Evolutionary conservation across 2,113 vertebrate species (phyloP), one percentile per base, ranked within the genome.

Genomic region (Lophura nycthemera): DNA sequence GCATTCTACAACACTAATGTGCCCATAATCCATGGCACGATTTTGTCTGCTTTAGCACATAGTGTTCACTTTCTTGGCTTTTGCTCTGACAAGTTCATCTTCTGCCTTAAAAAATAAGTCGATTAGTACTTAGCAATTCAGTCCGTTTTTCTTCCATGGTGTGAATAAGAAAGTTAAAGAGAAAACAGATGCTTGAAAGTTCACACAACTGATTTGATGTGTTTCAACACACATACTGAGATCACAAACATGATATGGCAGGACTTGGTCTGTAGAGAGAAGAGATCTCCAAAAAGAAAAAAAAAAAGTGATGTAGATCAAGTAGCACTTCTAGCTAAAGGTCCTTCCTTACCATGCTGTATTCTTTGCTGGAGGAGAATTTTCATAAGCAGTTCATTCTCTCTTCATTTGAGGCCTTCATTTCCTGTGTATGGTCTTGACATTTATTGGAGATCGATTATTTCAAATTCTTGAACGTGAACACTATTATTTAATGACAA

Each of bases 381-480:
- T 91, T 91, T 74, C 6, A 19, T 42, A 75, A 59, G 63, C 20
- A 48, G 61, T 60, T 77, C 14, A 50, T 60, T 81, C 25, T 78
- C 36, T 65, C 71, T 38, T 19, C 65, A 22, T 29, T 13, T 56
- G 54, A 21, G 17, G 8, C 43, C 15, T 43, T n/a, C 76, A 20
- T 56, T 77, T 54, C 8, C 32, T 78, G 3, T 1, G 0, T 29
- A n/a, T 2, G 1, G 5, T n/a, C 40, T 75, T 83, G 43, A 67
- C 30, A 42, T 75, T 61, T 82, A 64, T 43, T 67, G 89, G 48
- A 88, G 47, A 50, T 71, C 34, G 42, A 45, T 71, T 38, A 72
- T 57, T 93, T 89, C 36, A 75, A 84, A 63, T 83, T 67, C 78
- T 47, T 92, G 83, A 81, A 92, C 32, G 30, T 42, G 61, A 88